Conservation (phyloP, 2,113 vertebrate species). For the Malurus melanocephalus region DNA sequence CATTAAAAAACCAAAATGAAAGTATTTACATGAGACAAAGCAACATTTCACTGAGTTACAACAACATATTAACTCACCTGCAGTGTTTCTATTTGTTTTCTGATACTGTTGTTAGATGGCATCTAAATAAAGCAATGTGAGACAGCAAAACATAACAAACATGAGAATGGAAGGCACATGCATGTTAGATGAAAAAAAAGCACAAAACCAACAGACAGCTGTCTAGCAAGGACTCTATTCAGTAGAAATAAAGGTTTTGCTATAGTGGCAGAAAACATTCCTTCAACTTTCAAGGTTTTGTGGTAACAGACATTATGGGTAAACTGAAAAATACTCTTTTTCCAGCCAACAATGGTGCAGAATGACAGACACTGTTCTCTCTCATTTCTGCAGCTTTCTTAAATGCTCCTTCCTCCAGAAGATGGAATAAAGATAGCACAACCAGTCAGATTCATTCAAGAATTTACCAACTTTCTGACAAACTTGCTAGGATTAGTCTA, state of each 20-base stretch:
- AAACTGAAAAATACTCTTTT: background rate
- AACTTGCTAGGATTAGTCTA: background rate
- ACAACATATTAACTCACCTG: slow-evolving; percentile 89
- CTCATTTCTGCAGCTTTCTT: background rate
- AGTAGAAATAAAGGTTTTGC: slow-evolving; percentile 69
- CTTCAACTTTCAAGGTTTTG: background rate
- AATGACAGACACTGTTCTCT: background rate
- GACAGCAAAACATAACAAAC: slow-evolving; percentile 86
- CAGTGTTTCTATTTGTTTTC: slow-evolving; percentile 99
- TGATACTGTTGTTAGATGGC: slow-evolving; percentile 99
- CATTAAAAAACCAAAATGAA: background rate
- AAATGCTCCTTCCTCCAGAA: background rate
- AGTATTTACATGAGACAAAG: slow-evolving; percentile 61
- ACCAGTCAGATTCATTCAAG: background rate
- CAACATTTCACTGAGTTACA: slow-evolving; percentile 62
- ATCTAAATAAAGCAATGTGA: slow-evolving; percentile 96
- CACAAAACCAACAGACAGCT: slow-evolving; percentile 75
- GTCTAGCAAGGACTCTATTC: slow-evolving; percentile 76
- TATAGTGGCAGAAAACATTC: background rate
- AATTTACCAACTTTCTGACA: background rate
- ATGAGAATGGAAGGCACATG: slow-evolving; percentile 85
- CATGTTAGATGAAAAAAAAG: slow-evolving; percentile 85
- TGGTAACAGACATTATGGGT: background rate
- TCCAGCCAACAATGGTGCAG: background rate
- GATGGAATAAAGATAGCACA: background rate